Base-by-base conservation (phyloP, 2,888 invertebrate genomes). In the Tiliacea citrago region DNA sequence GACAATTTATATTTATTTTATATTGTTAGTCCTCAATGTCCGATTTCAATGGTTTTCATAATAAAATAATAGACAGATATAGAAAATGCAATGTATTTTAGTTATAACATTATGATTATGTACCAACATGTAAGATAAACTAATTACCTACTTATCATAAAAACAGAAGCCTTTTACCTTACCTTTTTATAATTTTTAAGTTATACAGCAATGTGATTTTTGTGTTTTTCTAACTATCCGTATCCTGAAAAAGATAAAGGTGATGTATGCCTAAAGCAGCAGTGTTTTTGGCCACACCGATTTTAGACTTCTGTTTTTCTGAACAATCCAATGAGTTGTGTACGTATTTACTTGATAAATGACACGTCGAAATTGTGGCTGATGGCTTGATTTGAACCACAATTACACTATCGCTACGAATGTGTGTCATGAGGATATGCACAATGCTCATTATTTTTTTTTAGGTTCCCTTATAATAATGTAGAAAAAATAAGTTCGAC, bases 191-290 rank as follows among this genome's bases (percentile, higher is more conserved):
- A 88, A 76, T 87, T 69, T 79, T 93, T 94, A 95, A 88, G 91
- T 88, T 91, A 95, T 94, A 94, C 94, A 92, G 95, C 94, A 95
- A 94, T 94, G 94, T 60, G 95, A 95, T 92, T 96, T 96, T 93
- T 94, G 93, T 66, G 94, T 94, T 92, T 96, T 95, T 93, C 93
- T 95, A 93, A 95, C 91, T 92, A 95, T 91, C 82, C 95, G 94
- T 89, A 93, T 88, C 91, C 95, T 95, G 95, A 88, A 95, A 95
- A 93, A 88, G 90, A 91, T 79, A 91, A 91, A 88, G 77, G 83
- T 77, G 78, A 74, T 87, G 84, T 85, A 84, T 81, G 76, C 81
- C 75, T 73, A 73, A 68, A 71, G 53, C n/a, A 76, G 35, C 66
- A 29, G 35, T 49, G 51, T 68, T 61, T 49, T 73, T 71, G 39